Conservation (phyloP, 2,888 invertebrate genomes). For the Arctia plantaginis region DNA sequence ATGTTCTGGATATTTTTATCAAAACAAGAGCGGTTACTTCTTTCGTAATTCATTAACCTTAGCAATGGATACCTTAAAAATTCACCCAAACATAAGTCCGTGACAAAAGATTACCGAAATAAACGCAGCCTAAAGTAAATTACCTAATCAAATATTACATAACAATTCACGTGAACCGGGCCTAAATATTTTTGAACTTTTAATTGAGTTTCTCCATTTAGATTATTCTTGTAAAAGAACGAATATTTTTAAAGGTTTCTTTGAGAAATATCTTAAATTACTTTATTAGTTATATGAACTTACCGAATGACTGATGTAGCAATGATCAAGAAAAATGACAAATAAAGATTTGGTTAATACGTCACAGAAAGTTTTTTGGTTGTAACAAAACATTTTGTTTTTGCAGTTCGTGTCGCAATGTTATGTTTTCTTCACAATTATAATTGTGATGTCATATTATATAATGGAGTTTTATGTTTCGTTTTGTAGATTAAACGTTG, state of each 20-base stretch:
- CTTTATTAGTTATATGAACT: conserved; percentile 27
- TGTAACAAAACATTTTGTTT: neutral
- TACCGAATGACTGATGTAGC: conserved; percentile 26
- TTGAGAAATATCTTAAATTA: conserved; percentile 35
- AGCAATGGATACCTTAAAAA: conserved; percentile 13
- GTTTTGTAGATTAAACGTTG: neutral
- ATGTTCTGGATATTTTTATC: neutral
- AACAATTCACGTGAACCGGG: conserved; percentile 62
- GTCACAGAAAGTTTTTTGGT: conserved; percentile 15
- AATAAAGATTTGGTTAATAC: conserved; percentile 20
- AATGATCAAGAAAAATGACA: conserved; percentile 27
- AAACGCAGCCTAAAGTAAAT: conserved; percentile 52
- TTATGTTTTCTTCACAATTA: conserved; percentile 4
- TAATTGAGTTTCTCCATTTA: conserved; percentile 67
- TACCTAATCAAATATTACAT: conserved; percentile 54
- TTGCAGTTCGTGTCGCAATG: conserved; percentile 1
- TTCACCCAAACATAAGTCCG: conserved; percentile 20
- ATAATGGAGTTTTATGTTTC: neutral
- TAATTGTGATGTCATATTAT: conserved; percentile 11
- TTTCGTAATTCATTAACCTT: conserved; percentile 18
- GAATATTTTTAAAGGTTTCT: conserved; percentile 57
- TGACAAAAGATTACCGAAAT: conserved; percentile 54
- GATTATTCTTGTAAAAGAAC: conserved; percentile 49
- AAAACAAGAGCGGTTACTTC: neutral
- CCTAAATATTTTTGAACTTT: conserved; percentile 61